Evolutionary conservation across 2,888 invertebrate species (phyloP).

Genomic region (Copidosoma aretas): DNA sequence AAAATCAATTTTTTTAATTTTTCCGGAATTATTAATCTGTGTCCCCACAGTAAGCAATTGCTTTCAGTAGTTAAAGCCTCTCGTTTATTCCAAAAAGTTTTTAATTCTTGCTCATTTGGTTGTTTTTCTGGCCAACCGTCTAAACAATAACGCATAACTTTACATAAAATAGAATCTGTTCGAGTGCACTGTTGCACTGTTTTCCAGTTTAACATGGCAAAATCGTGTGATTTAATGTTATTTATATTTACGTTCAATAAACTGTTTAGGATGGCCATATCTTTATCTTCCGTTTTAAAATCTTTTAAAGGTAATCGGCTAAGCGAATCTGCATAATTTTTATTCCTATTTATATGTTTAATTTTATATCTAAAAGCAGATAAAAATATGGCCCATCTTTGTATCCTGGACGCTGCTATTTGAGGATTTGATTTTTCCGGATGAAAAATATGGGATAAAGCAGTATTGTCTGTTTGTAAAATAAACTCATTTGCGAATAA

Average conservation of each 20-base stretch:
- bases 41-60: constrained; percentile 34
- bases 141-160: constrained; percentile 22
- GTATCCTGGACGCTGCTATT: constrained; percentile 21
- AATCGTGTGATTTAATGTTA: constrained; percentile 15
- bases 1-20: constrained; percentile 25
- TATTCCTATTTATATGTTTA: constrained; percentile 23
- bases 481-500: constrained; percentile 38
- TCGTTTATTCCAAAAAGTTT: constrained; percentile 26
- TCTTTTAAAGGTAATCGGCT: constrained; percentile 17
- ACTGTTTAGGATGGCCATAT: neutral
- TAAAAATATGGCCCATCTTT: constrained; percentile 30
- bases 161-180: constrained; percentile 25
- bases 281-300: neutral
- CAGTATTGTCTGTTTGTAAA: constrained; percentile 43
- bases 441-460: constrained; percentile 40
- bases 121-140: constrained; percentile 35
- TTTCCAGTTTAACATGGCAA: constrained; percentile 25
- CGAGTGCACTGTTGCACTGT: constrained; percentile 22
- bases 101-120: constrained; percentile 17
- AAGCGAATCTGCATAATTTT: constrained; percentile 14
- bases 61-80: constrained; percentile 35
- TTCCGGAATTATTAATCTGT: constrained; percentile 34
- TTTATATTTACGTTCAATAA: constrained; percentile 3
- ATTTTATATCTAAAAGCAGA: constrained; percentile 21
- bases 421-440: constrained; percentile 37